phyloP scores from a whole-genome alignment of 2,113 vertebrate genomes.

The Microtus ochrogaster region DNA sequence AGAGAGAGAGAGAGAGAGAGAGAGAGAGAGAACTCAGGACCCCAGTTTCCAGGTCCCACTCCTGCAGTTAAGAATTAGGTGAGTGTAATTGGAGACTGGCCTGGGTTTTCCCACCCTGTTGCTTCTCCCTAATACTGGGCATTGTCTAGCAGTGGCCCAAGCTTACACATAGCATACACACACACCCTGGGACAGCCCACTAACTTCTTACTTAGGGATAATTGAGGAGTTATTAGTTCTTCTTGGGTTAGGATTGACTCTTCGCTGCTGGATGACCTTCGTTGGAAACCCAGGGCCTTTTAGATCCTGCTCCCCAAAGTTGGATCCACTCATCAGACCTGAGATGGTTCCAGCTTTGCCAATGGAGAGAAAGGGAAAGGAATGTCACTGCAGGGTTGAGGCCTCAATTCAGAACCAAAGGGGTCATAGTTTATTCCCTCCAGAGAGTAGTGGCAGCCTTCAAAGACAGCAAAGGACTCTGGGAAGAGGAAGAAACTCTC shows the following conservation, averaged over 20 bases:
- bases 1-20: not conserved
- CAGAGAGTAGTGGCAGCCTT: slow-evolving; percentile 32
- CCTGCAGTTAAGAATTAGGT: not conserved
- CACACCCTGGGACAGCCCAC: not conserved
- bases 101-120: not conserved
- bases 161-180: not conserved
- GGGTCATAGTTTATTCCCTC: slow-evolving; percentile 58
- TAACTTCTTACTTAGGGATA: slow-evolving; percentile 24
- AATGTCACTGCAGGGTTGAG: not conserved
- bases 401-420: slow-evolving; percentile 44
- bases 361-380: slow-evolving; percentile 15
- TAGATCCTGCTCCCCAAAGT: not conserved
- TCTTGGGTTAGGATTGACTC: not conserved
- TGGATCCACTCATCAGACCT: not conserved
- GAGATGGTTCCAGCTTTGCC: not conserved
- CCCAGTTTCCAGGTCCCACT: not conserved
- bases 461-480: slow-evolving; percentile 42
- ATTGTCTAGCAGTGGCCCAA: not conserved
- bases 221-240: not conserved
- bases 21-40: not conserved
- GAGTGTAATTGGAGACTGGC: not conserved
- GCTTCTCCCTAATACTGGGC: not conserved
- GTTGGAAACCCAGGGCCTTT: slow-evolving; percentile 10
- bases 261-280: not conserved
- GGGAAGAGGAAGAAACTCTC: slow-evolving; percentile 35